Base-by-base conservation (phyloP, 2,888 invertebrate species). In the Ecliptopera silaceata region DNA sequence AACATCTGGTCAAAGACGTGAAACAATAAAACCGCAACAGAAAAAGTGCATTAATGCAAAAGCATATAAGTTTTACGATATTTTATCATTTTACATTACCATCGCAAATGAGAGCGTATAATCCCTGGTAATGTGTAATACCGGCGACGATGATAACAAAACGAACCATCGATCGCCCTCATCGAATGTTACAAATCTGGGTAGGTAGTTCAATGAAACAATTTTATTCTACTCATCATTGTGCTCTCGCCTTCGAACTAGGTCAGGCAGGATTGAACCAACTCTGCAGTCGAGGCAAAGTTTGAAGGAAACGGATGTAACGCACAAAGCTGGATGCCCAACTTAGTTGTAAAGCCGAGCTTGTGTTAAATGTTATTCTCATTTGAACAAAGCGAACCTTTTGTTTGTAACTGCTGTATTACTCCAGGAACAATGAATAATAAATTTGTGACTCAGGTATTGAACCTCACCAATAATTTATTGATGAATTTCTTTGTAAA, bases 291-390 rank as follows among this genome's bases (percentile, higher is more conserved):
- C 39, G 32, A 46, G 50, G 65, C 71, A 66, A 72, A 76, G 72
- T 72, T 72, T 68, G 62, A 63, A 64, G 69, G 63, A 67, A 68
- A 58, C 70, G 71, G 73, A 74, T 70, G 68, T 65, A 67, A 60
- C 64, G 49, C 63, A 64, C 64, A 64, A 64, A 67, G 62, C 66
- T 63, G 64, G 41, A 63, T 66, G 64, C 66, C 72, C 71, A 71
- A 69, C 72, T 66, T 74, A 75, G 66, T 74, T 75, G 70, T 66
- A 66, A 71, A 59, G 51, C 43, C 29, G 43, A 15, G 48, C 59
- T 61, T 59, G 58, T 59, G 65, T 59, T 69, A 65, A 72, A 71
- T 63, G 66, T 50, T 52, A 39, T 52, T 52, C 42, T 45, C 48
- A 45, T 59, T 48, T 26, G 4, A 42, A 58, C 59, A 59, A 62